Percentiles rank a stretch among this genome's conserved stretches.
These are phyloP conservation scores for Tetropium fuscum DNA, from an alignment of 2,888 invertebrate genomes.

Conservation along the genomic window DNA sequence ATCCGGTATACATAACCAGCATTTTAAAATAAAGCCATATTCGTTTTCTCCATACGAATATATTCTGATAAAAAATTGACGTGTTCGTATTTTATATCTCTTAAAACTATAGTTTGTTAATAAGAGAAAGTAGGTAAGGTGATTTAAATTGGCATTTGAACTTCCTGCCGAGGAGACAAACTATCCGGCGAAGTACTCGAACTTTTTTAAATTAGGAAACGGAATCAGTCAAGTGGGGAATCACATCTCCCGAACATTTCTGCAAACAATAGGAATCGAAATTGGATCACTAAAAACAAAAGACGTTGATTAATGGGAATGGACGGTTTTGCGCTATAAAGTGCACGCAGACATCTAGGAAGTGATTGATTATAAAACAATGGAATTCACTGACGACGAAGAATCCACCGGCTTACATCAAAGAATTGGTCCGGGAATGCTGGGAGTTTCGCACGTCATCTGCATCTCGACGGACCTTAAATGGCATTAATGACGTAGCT, in stretches of 20 bases:
- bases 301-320: slow-evolving; percentile 64
- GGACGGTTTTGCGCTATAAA: slow-evolving; percentile 59
- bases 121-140: too few relatives aligned
- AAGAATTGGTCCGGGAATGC: slow-evolving; percentile 9
- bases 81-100: too few relatives aligned
- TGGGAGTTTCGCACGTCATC: not conserved
- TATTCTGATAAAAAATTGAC: too few relatives aligned
- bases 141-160: slow-evolving; percentile 9
- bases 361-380: slow-evolving; percentile 59
- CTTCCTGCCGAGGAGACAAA: slow-evolving; percentile 32
- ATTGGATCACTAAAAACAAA: slow-evolving; percentile 64
- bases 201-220: slow-evolving; percentile 53
- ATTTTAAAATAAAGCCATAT: too few relatives aligned
- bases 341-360: slow-evolving; percentile 53
- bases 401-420: slow-evolving; percentile 6
- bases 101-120: too few relatives aligned
- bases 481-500: not conserved
- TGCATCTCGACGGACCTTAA: not conserved
- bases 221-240: slow-evolving; percentile 55
- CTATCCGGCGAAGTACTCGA: slow-evolving; percentile 41
- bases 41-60: too few relatives aligned
- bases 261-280: slow-evolving; percentile 62
- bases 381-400: slow-evolving; percentile 38
- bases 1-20: too few relatives aligned
- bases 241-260: slow-evolving; percentile 58